Evolutionary conservation across 2,888 invertebrate species (phyloP), one percentile per base, ranked within the genome.

Genomic region (Andrena bucephala): DNA sequence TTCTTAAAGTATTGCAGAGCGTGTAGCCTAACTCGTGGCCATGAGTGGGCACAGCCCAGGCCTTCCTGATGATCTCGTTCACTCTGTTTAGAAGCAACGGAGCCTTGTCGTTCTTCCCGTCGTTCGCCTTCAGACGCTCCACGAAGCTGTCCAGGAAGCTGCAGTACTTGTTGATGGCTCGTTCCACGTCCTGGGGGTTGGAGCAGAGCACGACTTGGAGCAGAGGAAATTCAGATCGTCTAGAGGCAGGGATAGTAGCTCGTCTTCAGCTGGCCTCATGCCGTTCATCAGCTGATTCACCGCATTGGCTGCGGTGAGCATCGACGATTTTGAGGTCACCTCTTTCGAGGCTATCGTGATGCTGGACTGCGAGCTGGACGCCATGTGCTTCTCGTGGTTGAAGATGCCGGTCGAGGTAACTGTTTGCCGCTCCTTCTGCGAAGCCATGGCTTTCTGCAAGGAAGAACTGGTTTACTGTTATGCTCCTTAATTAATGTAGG

Each of bases 31-130:
- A 95, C 93, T 98, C 98, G 93, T 99, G 98, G 0, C 99, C 99
- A 92, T 98, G 97, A 0, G 98, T 98, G 3, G 99, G 99, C 16
- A 99, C 98, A 0, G 98, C 97, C 99, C 99, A 99, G 20, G 99
- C 99, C 94, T 98, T 97, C 79, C 96, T 95, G 92, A 99, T 96
- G 93, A 98, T 97, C 91, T 97, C 97, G 93, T 97, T 97, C 81
- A 98, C 95, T 93, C 96, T 96, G 91, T 97, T 96, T 85, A 98
- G 95, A 86, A 97, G 95, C 78, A 95, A 94, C 4, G 97, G 96
- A 16, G 96, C 96, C 88, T 96, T 96, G 87, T 95, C 95, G 91
- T 91, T 87, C 91, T 91, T 94, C 86, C 91, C 95, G 93, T 94
- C 96, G 95, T 92, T 95, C 90, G 92, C 94, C 89, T 95, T 95